A percentile compares a stretch with the other conserved stretches of the same genome.
phyloP scores from a whole-genome alignment of 2,888 invertebrate species.

The Creontiades dilutus region DNA sequence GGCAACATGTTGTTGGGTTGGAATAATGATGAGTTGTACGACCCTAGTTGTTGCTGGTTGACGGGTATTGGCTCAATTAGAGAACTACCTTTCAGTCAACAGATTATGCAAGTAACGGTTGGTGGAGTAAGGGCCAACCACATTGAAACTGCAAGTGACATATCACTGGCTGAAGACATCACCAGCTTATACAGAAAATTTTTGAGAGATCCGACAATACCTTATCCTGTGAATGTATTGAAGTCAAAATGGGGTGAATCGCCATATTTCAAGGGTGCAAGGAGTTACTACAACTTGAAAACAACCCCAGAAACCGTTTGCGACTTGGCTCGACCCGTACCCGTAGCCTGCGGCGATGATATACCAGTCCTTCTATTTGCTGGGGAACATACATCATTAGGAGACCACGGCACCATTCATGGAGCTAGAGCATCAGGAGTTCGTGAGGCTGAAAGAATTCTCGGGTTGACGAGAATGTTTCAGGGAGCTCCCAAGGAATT shows the following conservation, averaged over 20 bases:
- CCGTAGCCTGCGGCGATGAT: slow-evolving; percentile 50
- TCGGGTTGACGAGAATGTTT: slow-evolving; percentile 78
- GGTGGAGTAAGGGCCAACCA: slow-evolving; percentile 72
- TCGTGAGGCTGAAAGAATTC: slow-evolving; percentile 88
- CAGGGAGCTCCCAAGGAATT: slow-evolving; percentile 69
- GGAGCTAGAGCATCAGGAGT: slow-evolving; percentile 90
- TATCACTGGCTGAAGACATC: slow-evolving; percentile 73
- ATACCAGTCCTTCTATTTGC: slow-evolving; percentile 83
- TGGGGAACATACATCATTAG: slow-evolving; percentile 90
- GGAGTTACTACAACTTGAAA: slow-evolving; percentile 76
- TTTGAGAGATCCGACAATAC: slow-evolving; percentile 73
- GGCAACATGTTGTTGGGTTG: slow-evolving; percentile 85
- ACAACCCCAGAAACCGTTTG: slow-evolving; percentile 83
- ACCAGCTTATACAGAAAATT: slow-evolving; percentile 72
- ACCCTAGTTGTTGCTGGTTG: slow-evolving; percentile 82
- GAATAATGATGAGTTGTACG: slow-evolving; percentile 84
- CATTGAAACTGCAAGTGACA: slow-evolving; percentile 73
- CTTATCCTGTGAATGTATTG: slow-evolving; percentile 76
- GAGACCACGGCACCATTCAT: slow-evolving; percentile 88
- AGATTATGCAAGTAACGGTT: slow-evolving; percentile 86
- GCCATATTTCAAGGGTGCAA: slow-evolving; percentile 77
- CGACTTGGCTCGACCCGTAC: slow-evolving; percentile 84
- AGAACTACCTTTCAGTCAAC: slow-evolving; percentile 85
- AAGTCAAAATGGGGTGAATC: slow-evolving; percentile 77
- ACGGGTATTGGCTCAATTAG: slow-evolving; percentile 84